A percentile compares a stretch with the other conserved stretches of the same genome.
phyloP scores from a whole-genome alignment of 2,888 invertebrate genomes.

The Ichneumoninae sp. region DNA sequence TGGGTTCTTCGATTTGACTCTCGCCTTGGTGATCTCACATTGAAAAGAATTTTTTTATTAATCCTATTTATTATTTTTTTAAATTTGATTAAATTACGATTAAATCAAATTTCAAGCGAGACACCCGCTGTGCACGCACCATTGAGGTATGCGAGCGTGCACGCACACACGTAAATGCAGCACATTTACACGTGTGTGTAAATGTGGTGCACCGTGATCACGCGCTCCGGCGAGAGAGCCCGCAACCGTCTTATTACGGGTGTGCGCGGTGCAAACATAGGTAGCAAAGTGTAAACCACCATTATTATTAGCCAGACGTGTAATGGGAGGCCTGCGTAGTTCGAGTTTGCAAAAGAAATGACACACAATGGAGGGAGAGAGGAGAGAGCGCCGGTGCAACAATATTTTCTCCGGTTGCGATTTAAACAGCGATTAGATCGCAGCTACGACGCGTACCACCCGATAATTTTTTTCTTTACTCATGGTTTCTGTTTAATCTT shows the following conservation, averaged over 20 bases:
- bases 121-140: constrained; percentile 73
- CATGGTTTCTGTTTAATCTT: too few relatives aligned
- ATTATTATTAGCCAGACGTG: constrained; percentile 78
- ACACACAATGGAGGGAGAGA: constrained; percentile 50
- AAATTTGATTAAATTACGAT: not conserved
- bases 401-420: constrained; percentile 69
- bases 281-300: constrained; percentile 79
- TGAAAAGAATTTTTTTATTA: constrained; percentile 1
- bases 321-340: constrained; percentile 70
- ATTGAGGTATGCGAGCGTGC: constrained; percentile 27
- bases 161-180: too few relatives aligned
- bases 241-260: constrained; percentile 74
- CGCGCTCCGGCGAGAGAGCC: constrained; percentile 66
- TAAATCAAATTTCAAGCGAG: constrained; percentile 25
- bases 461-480: constrained; percentile 29
- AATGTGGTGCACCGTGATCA: constrained; percentile 61
- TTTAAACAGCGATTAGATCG: constrained; percentile 73
- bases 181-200: not conserved
- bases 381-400: constrained; percentile 64
- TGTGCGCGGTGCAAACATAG: constrained; percentile 74
- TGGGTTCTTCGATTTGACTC: not conserved
- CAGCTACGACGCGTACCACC: constrained; percentile 52
- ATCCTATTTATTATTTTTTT: constrained; percentile 2
- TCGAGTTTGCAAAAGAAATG: constrained; percentile 59
- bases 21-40: not conserved